Percentiles rank a stretch among this genome's conserved stretches.
These are phyloP conservation scores for Phortica variegata DNA, from an alignment of 1,140 invertebrate species.

Conservation along the genomic window DNA sequence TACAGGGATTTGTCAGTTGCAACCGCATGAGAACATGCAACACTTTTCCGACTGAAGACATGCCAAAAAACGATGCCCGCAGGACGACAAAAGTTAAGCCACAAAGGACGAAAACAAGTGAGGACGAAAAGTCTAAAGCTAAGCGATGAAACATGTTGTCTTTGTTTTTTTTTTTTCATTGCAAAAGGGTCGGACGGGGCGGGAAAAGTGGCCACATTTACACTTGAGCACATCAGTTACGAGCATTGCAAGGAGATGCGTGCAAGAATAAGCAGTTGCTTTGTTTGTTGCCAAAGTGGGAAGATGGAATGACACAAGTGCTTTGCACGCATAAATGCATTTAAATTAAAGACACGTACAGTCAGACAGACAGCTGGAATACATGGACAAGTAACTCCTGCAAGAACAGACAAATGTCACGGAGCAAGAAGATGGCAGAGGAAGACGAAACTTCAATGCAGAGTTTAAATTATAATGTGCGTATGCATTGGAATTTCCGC, in stretches of 20 bases:
- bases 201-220: conserved; percentile 25
- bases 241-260: not conserved
- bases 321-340: conserved; percentile 54
- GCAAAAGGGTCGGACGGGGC: not conserved
- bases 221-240: conserved; percentile 11
- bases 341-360: conserved; percentile 43
- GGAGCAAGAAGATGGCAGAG: too few relatives aligned
- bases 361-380: too few relatives aligned
- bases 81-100: conserved; percentile 53
- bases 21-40: conserved; percentile 5
- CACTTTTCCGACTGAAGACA: conserved; percentile 8
- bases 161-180: conserved; percentile 16
- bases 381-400: too few relatives aligned
- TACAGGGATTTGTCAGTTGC: conserved; percentile 19
- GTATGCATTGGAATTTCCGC: conserved; percentile 32
- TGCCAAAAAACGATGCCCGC: conserved; percentile 38
- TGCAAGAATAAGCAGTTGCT: too few relatives aligned
- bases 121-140: conserved; percentile 10
- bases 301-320: conserved; percentile 12
- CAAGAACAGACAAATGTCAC: too few relatives aligned
- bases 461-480: conserved; percentile 11
- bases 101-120: conserved; percentile 22
- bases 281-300: not conserved
- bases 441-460: not conserved
- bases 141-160: conserved; percentile 38